Conservation (phyloP, 1,140 invertebrate genomes). For the Macrostomum lignano region DNA sequence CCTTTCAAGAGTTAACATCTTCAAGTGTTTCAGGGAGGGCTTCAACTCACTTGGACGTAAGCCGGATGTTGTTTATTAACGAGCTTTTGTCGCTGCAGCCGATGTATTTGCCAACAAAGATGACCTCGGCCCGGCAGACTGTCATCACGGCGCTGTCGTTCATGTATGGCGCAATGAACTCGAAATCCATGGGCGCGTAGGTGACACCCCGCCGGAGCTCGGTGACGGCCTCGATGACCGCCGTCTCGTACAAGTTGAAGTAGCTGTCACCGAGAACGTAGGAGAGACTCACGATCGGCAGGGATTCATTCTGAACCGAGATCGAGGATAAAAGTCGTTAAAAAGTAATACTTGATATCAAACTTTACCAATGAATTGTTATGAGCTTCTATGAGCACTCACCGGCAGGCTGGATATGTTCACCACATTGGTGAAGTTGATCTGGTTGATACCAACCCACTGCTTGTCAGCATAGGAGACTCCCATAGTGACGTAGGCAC, state of each 20-base stretch:
- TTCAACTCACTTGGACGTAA: neutral
- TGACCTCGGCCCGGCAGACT: conserved; percentile 11
- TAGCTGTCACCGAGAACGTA: conserved; percentile 8
- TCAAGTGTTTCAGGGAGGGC: too few species aligned
- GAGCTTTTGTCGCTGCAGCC: conserved; percentile 3
- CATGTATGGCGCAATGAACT: conserved; percentile 13
- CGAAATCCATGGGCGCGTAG: conserved; percentile 12
- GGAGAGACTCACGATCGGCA: conserved; percentile 9
- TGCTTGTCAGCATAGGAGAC: too few species aligned
- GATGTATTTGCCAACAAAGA: conserved; percentile 10
- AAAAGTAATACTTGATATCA: too few species aligned
- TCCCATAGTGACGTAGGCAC: too few species aligned
- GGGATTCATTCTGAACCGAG: conserved; percentile 8
- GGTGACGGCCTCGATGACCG: conserved; percentile 10
- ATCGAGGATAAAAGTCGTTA: conserved; percentile 30
- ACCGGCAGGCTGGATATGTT: too few species aligned
- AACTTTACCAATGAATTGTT: too few species aligned
- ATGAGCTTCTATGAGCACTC: too few species aligned
- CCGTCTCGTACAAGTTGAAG: conserved; percentile 9
- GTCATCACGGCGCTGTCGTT: conserved; percentile 9
- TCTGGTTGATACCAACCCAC: too few species aligned
- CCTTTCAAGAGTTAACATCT: too few species aligned
- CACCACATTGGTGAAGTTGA: too few species aligned
- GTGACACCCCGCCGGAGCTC: conserved; percentile 10
- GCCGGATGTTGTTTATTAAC: neutral